Conservation (phyloP, 2,888 invertebrate genomes). For the Himalopsyche kuldschensis region DNA sequence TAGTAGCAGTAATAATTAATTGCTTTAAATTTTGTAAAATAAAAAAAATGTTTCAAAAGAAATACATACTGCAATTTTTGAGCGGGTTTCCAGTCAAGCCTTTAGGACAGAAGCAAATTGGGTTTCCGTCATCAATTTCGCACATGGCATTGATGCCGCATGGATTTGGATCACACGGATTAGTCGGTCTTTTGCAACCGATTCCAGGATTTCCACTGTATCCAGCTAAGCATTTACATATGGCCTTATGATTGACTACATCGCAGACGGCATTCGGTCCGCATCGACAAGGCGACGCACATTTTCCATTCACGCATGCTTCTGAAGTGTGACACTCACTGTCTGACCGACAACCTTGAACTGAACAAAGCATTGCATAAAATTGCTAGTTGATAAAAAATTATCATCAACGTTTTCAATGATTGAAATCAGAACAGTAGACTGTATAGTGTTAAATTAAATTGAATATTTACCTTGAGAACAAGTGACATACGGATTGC, state of each 20-base stretch:
- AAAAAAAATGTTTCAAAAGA: constrained; percentile 3
- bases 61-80: constrained; percentile 82
- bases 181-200: constrained; percentile 72
- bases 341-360: constrained; percentile 72
- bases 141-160: constrained; percentile 85
- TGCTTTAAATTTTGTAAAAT: not conserved
- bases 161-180: constrained; percentile 84
- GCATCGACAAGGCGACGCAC: constrained; percentile 76
- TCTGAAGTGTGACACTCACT: constrained; percentile 72
- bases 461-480: constrained; percentile 55
- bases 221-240: constrained; percentile 81
- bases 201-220: constrained; percentile 76
- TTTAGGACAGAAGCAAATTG: constrained; percentile 87
- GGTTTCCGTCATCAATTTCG: constrained; percentile 81
- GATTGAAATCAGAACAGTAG: not conserved
- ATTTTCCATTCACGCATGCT: constrained; percentile 77
- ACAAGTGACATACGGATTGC: constrained; percentile 78
- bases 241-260: constrained; percentile 75
- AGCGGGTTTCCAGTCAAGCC: constrained; percentile 91
- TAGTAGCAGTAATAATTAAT: not conserved
- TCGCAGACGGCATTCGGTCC: constrained; percentile 81
- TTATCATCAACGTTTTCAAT: not conserved
- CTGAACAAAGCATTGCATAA: constrained; percentile 45
- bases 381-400: too few species aligned
- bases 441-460: not conserved